Evolutionary conservation across 2,888 invertebrate species (phyloP), one percentile per base, ranked within the genome.

Genomic region (Flabesymbios commensalis): DNA sequence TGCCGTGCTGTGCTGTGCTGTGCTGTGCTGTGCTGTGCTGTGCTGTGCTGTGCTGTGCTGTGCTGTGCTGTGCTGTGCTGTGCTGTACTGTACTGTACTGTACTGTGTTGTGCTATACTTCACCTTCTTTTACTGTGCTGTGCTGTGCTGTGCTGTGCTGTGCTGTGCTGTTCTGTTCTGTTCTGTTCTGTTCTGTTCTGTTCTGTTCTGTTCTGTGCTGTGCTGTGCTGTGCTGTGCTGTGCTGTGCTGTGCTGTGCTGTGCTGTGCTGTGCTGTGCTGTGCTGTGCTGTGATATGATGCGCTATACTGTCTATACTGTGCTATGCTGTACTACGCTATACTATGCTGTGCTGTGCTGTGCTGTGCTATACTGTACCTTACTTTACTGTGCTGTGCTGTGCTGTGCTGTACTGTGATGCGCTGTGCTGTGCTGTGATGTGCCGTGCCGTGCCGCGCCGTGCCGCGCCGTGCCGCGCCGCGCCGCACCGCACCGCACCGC

Each of bases 341-440:
- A 49, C 32, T 32, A 39, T 57, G 33, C 36, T 51, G 49, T 57
- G 36, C 19, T 39, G 57, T 51, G 47, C 19, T 51, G 39, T 57
- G 49, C 28, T 32, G 36, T 39, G 33, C n/a, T 36, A n/a, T 36
- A 36, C 39, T n/a, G 39, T 36, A 14, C n/a, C n/a, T 10, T 36
- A 36, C 39, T 26, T 36, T 57, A 36, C 19, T 39, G 24, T 49
- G 49, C 33, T 47, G 57, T 57, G n/a, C 5, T 57, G 49, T 36
- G 24, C 33, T 49, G 57, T 51, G 33, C 31, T 49, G 24, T 57
- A 49, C 29, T 49, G 39, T 57, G 33, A n/a, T 57, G 51, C 39
- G 47, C 19, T 24, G 28, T 51, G 48, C 39, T 10, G 33, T 57
- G 28, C 45, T 28, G 49, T 57, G 47, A 32, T n/a, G 45, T 19